phyloP scores from a whole-genome alignment of 2,888 invertebrate species.

The Spilarctia lutea region DNA sequence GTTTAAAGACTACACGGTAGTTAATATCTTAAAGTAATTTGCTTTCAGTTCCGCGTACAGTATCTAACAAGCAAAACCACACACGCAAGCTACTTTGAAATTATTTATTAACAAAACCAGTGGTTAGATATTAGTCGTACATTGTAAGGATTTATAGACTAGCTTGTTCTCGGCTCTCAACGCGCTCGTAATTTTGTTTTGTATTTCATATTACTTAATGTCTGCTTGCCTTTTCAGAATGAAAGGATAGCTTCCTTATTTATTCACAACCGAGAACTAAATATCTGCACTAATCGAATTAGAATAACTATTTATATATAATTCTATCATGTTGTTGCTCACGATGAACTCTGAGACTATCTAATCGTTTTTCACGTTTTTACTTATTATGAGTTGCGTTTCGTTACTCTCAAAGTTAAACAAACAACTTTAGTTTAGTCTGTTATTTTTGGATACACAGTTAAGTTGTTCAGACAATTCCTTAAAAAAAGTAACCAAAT shows the following conservation, averaged over 20 bases:
- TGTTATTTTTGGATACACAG: too few relatives aligned
- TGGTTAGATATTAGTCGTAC: constrained; percentile 45
- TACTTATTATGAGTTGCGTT: too few relatives aligned
- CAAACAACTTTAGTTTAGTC: too few relatives aligned
- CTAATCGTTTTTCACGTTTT: too few relatives aligned
- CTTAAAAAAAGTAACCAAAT: too few relatives aligned
- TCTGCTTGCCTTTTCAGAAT: background rate
- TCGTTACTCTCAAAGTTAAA: too few relatives aligned
- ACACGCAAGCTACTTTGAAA: constrained; percentile 20
- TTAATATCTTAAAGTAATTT: constrained; percentile 14
- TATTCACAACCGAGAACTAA: background rate
- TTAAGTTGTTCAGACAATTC: too few relatives aligned
- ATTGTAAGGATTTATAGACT: constrained; percentile 37
- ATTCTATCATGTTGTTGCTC: too few relatives aligned
- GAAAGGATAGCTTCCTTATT: background rate
- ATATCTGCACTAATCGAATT: background rate
- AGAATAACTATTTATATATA: background rate
- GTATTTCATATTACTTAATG: constrained; percentile 27
- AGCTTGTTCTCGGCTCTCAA: constrained; percentile 25
- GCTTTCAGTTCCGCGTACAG: constrained; percentile 10
- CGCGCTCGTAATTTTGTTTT: constrained; percentile 33
- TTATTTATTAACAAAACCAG: constrained; percentile 45
- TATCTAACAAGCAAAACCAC: constrained; percentile 4
- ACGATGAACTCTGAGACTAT: too few relatives aligned
- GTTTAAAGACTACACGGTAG: background rate